Base-by-base conservation (phyloP, 1,140 invertebrate species). In the Glossosoma conforme region DNA sequence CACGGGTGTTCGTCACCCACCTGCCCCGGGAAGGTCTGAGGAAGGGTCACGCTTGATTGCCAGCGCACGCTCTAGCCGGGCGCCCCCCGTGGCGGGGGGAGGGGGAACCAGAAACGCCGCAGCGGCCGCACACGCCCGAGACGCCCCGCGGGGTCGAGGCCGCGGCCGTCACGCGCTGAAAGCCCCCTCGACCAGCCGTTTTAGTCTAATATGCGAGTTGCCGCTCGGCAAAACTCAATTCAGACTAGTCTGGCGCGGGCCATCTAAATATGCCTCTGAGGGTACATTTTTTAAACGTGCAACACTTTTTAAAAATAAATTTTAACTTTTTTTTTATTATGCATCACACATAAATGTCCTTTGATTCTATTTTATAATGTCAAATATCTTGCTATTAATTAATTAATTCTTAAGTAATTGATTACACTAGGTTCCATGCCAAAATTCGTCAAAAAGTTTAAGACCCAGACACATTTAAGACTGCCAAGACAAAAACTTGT, bases 191-290 rank as follows among this genome's bases (percentile, higher is more conserved):
- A 63, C 69, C 67, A 64, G 72, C 72, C 56, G 2, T 75, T 75
- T 75, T 61, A 75, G 72, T 65, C 59, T 58, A 65, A 75, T 75
- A 62, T 72, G 72, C 66, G 70, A 73, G 70, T 65, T 71, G 68
- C 46, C 25, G 4, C 22, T 18, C 61, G n/a, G 48, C 65, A 71
- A 41, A 75, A 73, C 72, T 75, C 72, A 74, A 75, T 75, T 74
- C 70, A 74, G 72, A 75, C 72, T 75, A 75, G 65, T 75, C 72
- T 74, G 68, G 69, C 66, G 69, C 72, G 69, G 66, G 64, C 65
- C n/a, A n/a, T n/a, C n/a, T n/a, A n/a, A n/a, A n/a, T n/a, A n/a
- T 46, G 36, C 33, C 52, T 55, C 72, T 74, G 72, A 74, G 70
- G 69, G 69, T 67, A 10, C 43, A 4, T 9, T 9, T 40, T 2